Evolutionary conservation across 2,797 vertebrate species (phyloP).

Genomic region (Sebastiscus albofasciatus): DNA sequence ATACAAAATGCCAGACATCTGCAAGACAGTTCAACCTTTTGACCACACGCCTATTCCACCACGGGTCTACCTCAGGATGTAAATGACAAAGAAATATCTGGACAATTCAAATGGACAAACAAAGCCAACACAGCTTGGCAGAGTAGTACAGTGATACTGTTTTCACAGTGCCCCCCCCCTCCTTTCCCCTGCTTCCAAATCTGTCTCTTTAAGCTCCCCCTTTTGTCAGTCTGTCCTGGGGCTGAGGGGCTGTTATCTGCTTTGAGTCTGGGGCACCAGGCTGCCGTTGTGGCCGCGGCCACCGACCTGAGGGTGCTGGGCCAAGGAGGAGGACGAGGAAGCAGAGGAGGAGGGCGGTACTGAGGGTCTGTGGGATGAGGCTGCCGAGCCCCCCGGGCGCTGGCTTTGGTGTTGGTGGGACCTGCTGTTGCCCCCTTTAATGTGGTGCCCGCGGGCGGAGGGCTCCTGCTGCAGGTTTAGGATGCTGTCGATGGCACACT

Average conservation of each 20-base stretch:
- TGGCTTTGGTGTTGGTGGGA: constrained; percentile 82
- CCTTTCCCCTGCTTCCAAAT: constrained; percentile 35
- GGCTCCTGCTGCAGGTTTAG: constrained; percentile 93
- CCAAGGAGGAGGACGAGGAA: constrained; percentile 79
- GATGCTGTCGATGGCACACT: constrained; percentile 98
- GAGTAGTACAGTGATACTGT: constrained; percentile 78
- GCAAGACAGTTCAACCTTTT: constrained; percentile 22
- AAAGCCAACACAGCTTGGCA: constrained; percentile 77
- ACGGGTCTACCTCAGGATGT: constrained; percentile 59
- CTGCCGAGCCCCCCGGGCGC: constrained; percentile 70
- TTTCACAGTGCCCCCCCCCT: constrained; percentile 72
- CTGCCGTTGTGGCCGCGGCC: constrained; percentile 91
- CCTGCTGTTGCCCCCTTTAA: constrained; percentile 73
- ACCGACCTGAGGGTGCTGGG: constrained; percentile 86
- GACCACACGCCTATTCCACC: constrained; percentile 23
- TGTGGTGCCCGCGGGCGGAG: constrained; percentile 63
- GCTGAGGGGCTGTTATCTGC: constrained; percentile 90
- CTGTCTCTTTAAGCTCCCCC: constrained; percentile 44
- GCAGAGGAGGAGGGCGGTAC: constrained; percentile 72
- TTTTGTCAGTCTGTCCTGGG: constrained; percentile 55
- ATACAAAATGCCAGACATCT: constrained; percentile 16
- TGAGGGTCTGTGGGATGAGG: constrained; percentile 80
- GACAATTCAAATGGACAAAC: constrained; percentile 83
- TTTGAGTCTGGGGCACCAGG: constrained; percentile 92
- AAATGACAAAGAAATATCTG: constrained; percentile 72